These are phyloP conservation scores for Dysidea cf. avara DNA, from an alignment of 37 sponge, comb jelly and placozoan species.

Conservation along the genomic window DNA sequence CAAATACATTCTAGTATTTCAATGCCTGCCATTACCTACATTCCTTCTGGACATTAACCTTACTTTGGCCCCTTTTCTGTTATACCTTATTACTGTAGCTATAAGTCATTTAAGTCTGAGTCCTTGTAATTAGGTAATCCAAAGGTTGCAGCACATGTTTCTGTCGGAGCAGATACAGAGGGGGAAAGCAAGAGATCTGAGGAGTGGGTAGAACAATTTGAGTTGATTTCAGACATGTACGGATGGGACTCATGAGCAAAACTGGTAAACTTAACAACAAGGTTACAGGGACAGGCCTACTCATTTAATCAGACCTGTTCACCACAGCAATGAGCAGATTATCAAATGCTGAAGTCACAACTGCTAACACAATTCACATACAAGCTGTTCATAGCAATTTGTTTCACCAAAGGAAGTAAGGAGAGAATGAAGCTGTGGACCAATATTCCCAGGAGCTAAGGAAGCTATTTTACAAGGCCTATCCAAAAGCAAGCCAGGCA, in stretches of 20 bases:
- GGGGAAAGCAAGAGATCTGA: background rate
- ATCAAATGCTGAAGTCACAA: background rate
- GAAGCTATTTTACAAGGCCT: conserved; percentile 10
- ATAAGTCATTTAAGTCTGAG: no score
- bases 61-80: no score
- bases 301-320: conserved; percentile 17
- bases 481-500: no score
- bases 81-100: no score
- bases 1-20: no score
- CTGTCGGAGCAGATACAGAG: background rate
- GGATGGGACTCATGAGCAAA: conserved; percentile 4
- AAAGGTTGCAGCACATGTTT: no score
- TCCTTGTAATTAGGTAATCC: no score
- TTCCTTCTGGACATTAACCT: no score
- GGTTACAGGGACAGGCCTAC: conserved; percentile 22
- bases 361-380: background rate
- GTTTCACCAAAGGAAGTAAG: conserved; percentile 18
- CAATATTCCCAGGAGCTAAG: conserved; percentile 15
- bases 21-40: no score
- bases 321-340: conserved; percentile 1
- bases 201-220: conserved; percentile 26
- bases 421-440: background rate
- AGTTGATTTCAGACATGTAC: background rate
- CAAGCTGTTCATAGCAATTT: conserved; percentile 13
- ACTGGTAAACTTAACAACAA: conserved; percentile 18